Evolutionary conservation across 2,888 invertebrate species (phyloP), one percentile per base, ranked within the genome.

Genomic region (Loripinus fragilis): DNA sequence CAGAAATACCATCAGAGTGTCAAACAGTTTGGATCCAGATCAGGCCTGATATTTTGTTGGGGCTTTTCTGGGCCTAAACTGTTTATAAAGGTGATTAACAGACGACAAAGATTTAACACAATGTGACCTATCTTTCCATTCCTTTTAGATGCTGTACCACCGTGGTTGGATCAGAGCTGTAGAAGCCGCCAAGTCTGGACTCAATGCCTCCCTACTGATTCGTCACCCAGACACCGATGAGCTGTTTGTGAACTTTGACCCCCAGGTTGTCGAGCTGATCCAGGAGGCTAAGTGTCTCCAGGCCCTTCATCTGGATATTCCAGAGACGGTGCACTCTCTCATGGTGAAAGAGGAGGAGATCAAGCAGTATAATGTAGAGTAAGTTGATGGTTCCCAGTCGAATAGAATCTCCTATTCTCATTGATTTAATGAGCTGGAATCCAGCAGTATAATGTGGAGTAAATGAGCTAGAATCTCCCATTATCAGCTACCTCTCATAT

Each of bases 161-260:
- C 88, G 93, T 42, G 92, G 92, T 0, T 94, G 94, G 94, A 91
- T 87, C 80, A 86, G 92, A 25, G 92, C 93, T 25, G 92, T 93
- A 15, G 93, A 93, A 38, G 86, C 91, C 0, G 90, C 92, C 64
- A 91, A 91, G 71, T 89, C 90, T 38, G 93, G 93, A 15, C 90
- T 94, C 25, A 87, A 90, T 74, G 90, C 93, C 23, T 91, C 93
- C 1, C 88, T 94, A 33, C 87, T 98, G 94, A 95, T 96, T 17
- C 50, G 95, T n/a, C 91, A 93, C 79, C 92, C 93, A 25, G 93
- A 93, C 45, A 89, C 92, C 3, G 86, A 85, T 30, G 89, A 91
- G 68, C 87, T 92, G 35, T 91, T 86, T 78, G 93, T 94, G 45
- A 94, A 94, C 91, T 93, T 93, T 88, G 94, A 94, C 87, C 90